phyloP scores from a whole-genome alignment of 2,888 invertebrate genomes.

The Ditylenchus weischeri region DNA sequence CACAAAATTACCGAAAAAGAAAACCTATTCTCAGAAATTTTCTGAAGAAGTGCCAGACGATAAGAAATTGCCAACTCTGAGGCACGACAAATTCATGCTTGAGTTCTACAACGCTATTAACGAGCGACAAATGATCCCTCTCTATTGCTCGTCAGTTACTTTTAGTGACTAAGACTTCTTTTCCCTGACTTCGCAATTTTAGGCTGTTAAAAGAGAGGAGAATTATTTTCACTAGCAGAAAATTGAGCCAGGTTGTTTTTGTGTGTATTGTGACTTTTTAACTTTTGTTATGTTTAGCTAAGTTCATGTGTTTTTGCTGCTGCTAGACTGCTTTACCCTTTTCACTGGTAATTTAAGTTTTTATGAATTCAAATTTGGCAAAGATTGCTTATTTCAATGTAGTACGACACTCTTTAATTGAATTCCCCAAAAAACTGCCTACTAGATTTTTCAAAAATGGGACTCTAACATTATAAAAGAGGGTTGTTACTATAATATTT shows the following conservation, averaged over 20 bases:
- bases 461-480: no score
- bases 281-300: not conserved
- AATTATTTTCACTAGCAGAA: conserved; percentile 85
- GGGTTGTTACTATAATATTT: no score
- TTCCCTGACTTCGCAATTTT: conserved; percentile 31
- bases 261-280: no score
- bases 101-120: conserved; percentile 98
- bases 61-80: conserved; percentile 77
- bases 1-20: no score
- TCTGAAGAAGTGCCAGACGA: conserved; percentile 25
- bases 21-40: conserved; percentile 22
- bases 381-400: no score
- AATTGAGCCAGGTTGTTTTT: conserved; percentile 72
- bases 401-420: no score
- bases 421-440: no score
- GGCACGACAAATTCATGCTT: conserved; percentile 89
- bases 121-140: conserved; percentile 84
- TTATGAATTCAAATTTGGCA: no score
- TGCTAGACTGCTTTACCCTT: conserved; percentile 88
- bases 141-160: conserved; percentile 74
- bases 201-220: conserved; percentile 87
- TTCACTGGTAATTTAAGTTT: conserved; percentile 74
- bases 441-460: no score
- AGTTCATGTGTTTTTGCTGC: conserved; percentile 83
- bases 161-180: not conserved